Base-by-base conservation (phyloP, 2,888 invertebrate species). In the Gymnoscelis rufifasciata region DNA sequence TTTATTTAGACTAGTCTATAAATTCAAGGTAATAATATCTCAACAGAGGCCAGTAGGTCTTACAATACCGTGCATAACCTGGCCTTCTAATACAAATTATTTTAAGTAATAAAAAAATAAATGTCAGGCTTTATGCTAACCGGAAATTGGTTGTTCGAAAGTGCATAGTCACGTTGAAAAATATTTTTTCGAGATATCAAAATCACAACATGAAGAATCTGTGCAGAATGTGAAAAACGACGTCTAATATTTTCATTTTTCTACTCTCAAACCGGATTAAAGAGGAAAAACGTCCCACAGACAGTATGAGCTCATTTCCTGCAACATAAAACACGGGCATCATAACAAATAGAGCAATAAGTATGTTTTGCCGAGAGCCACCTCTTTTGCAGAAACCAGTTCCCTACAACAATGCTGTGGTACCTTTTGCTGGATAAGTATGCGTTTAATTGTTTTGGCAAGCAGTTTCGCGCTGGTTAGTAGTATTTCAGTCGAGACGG, bases 301-400 rank as follows among this genome's bases (percentile, higher is more conserved):
- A 65, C 69, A 64, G 67, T 66, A 66, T 65, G 69, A 68, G 68
- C 69, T 72, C 71, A 76, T 77, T 77, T 75, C 71, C 74, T 74
- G 72, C 66, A 65, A 68, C 66, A 71, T 71, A 71, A 72, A 76
- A 69, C 67, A 68, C 66, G 62, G 64, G 63, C 68, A 68, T 71
- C 64, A 72, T 68, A 74, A 73, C 73, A 76, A 79, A 77, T 76
- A 75, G 70, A 74, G 78, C 74, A 75, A 72, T 74, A 70, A 72
- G 69, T 59, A 61, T 57, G 66, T 65, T 66, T 64, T 59, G 61
- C 61, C 60, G 66, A 53, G 69, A 59, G 66, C 71, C 68, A 66
- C 68, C 71, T 71, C 68, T 67, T 68, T 64, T 72, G 73, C 70
- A 71, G 67, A 62, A 80, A 78, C 79, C 70, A 73, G 78, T 78